These are phyloP conservation scores for Mustela lutreola DNA, from an alignment of 2,113 vertebrate genomes.

Conservation along the genomic window DNA sequence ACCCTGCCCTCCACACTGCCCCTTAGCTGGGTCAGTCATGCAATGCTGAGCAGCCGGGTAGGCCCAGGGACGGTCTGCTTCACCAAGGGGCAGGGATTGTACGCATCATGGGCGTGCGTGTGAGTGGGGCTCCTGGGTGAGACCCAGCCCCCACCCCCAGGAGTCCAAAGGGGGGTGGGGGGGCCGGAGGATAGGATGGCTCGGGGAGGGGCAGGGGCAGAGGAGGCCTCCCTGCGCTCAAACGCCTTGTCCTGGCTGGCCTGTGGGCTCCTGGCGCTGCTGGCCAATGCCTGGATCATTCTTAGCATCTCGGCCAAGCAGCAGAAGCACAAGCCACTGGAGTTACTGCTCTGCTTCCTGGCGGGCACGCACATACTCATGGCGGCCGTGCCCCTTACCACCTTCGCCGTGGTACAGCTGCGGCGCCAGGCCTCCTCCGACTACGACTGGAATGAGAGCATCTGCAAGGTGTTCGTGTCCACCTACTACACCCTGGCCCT, in stretches of 20 bases:
- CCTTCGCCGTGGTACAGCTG: constrained; percentile 90
- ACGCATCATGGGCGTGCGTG: constrained; percentile 69
- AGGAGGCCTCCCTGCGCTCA: constrained; percentile 90
- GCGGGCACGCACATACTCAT: constrained; percentile 91
- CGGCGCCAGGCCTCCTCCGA: constrained; percentile 88
- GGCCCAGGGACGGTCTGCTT: constrained; percentile 22
- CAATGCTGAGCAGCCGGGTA: constrained; percentile 54
- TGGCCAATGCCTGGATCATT: constrained; percentile 92
- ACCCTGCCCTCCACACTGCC: background rate
- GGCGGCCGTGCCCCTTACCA: constrained; percentile 91
- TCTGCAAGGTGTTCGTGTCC: constrained; percentile 93
- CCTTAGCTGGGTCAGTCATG: constrained; percentile 59
- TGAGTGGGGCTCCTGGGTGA: constrained; percentile 77
- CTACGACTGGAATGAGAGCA: constrained; percentile 92
- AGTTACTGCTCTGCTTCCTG: constrained; percentile 90
- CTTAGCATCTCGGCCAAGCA: constrained; percentile 92
- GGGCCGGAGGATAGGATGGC: constrained; percentile 77
- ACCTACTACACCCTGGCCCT: constrained; percentile 91
- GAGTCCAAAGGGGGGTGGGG: constrained; percentile 67
- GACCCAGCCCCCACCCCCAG: constrained; percentile 72
- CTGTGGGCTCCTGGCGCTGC: constrained; percentile 90
- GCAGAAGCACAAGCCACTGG: constrained; percentile 91
- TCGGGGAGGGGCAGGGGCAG: constrained; percentile 84
- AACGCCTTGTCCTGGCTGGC: constrained; percentile 91
- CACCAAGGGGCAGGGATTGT: background rate